phyloP scores from a whole-genome alignment of 2,797 vertebrate genomes.

The Lates japonicus region DNA sequence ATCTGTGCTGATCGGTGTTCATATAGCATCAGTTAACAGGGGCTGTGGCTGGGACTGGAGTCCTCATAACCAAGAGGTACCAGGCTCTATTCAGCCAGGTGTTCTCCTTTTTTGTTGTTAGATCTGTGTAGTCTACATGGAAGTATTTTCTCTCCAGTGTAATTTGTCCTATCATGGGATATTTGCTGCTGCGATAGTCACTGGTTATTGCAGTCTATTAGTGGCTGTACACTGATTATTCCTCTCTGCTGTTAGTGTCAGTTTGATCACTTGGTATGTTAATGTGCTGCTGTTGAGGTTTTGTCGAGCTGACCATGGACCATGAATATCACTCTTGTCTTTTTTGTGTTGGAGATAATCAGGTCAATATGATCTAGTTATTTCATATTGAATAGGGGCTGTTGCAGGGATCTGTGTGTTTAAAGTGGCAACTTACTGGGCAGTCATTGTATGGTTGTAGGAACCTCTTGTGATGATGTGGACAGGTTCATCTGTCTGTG shows the following conservation, averaged over 20 bases:
- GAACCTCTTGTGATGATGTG: neutral
- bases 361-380: neutral
- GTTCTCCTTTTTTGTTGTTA: neutral
- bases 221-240: no score
- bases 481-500: neutral
- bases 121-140: neutral
- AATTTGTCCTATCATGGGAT: neutral
- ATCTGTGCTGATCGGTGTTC: neutral
- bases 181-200: neutral
- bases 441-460: neutral
- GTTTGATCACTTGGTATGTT: neutral
- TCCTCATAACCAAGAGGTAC: no score
- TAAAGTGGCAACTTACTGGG: neutral
- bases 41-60: no score
- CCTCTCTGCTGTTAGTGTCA: no score
- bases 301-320: no score
- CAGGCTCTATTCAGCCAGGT: neutral
- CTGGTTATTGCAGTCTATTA: neutral
- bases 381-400: neutral
- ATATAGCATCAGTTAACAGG: neutral
- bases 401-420: neutral
- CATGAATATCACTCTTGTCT: neutral
- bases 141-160: neutral
- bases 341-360: neutral
- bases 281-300: no score